A percentile compares a stretch with the other conserved stretches of the same genome.
phyloP scores from a whole-genome alignment of 2,113 vertebrate species.

The Scartelaos histophorus region DNA sequence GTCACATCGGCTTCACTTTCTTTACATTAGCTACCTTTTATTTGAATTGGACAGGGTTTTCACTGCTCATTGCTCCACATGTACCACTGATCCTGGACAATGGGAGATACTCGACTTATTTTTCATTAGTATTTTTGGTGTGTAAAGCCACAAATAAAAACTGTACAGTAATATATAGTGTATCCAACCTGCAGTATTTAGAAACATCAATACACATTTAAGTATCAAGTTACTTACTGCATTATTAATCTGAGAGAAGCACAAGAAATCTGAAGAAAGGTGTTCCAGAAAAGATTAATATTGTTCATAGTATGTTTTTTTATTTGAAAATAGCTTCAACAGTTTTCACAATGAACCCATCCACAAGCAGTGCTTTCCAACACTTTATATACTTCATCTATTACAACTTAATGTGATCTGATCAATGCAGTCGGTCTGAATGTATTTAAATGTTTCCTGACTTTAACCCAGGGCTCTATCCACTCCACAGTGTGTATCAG shows the following conservation, averaged over 20 bases:
- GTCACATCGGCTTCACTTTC: constrained; percentile 2
- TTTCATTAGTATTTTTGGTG: background rate
- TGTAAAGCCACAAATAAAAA: background rate
- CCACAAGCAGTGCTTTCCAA: background rate
- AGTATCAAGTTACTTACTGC: background rate
- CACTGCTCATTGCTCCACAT: background rate
- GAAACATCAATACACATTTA: background rate
- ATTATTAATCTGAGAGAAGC: background rate
- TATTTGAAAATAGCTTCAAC: too few relatives aligned
- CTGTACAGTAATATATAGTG: background rate
- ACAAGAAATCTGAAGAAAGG: background rate
- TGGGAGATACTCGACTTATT: background rate
- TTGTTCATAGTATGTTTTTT: too few relatives aligned
- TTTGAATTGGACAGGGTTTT: background rate
- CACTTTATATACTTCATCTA: background rate
- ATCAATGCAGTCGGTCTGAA: background rate
- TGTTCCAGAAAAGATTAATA: background rate
- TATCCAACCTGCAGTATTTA: background rate
- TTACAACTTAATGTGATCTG: background rate
- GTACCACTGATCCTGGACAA: background rate
- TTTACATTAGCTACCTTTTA: constrained; percentile 1
- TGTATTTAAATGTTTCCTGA: constrained; percentile 1
- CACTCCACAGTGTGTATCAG: constrained; percentile 85
- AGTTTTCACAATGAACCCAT: background rate
- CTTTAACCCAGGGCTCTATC: constrained; percentile 39